Conservation (phyloP, 2,797 vertebrate genomes). For the Megalops cyprinoides region DNA sequence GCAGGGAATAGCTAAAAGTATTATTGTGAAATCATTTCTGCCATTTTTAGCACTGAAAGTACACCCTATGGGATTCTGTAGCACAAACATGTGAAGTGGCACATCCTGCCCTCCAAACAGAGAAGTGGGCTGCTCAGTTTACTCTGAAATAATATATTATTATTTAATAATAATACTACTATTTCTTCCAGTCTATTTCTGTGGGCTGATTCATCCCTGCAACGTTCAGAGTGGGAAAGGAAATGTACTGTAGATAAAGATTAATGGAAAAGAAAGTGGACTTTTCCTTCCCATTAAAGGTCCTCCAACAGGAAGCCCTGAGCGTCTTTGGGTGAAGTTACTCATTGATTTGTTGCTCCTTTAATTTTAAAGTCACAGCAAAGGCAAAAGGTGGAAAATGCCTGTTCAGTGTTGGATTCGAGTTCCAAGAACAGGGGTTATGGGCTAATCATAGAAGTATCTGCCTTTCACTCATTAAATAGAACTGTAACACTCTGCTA, state of each 20-base stretch:
- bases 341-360: background rate
- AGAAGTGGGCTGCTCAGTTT: background rate
- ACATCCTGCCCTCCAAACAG: background rate
- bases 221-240: background rate
- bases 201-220: background rate
- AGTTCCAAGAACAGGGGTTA: constrained; percentile 37
- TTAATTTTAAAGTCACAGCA: too few relatives aligned
- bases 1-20: background rate
- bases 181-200: too few relatives aligned
- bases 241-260: background rate
- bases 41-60: background rate
- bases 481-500: constrained; percentile 43
- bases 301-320: background rate
- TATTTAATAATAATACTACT: too few relatives aligned
- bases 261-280: background rate
- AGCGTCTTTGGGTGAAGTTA: background rate
- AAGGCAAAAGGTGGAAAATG: too few relatives aligned
- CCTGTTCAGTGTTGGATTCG: too few relatives aligned
- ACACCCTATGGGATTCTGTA: background rate
- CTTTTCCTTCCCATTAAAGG: too few relatives aligned
- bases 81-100: background rate
- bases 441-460: constrained; percentile 35
- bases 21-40: background rate
- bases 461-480: constrained; percentile 19
- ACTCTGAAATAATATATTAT: background rate